Conservation (phyloP, 2,797 vertebrate genomes). For the Chaetophractus vellerosus region DNA sequence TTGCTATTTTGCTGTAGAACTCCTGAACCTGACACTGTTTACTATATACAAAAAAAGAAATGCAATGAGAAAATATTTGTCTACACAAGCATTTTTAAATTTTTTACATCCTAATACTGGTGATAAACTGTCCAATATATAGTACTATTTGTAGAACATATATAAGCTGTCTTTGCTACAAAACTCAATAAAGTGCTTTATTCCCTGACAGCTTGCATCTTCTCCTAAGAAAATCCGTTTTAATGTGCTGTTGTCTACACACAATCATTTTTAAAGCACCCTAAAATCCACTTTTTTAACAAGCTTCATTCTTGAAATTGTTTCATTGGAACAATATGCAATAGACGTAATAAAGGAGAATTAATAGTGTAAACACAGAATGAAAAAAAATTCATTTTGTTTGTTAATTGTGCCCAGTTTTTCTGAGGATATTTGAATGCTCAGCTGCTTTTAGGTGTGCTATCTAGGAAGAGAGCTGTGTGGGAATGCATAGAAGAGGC, state of each 20-base stretch:
- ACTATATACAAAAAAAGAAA: conserved; percentile 1
- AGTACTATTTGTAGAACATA: conserved; percentile 38
- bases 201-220: conserved; percentile 56
- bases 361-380: conserved; percentile 35
- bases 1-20: neutral
- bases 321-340: conserved; percentile 5
- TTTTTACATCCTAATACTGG: conserved; percentile 14
- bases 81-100: conserved; percentile 33
- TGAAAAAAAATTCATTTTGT: conserved; percentile 56
- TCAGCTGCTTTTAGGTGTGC: neutral
- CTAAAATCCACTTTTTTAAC: conserved; percentile 66
- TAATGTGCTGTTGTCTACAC: conserved; percentile 57
- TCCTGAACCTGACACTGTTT: neutral
- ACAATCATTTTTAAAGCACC: conserved; percentile 72
- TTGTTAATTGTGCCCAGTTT: conserved; percentile 39
- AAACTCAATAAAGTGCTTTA: conserved; percentile 62
- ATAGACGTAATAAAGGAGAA: conserved; percentile 61
- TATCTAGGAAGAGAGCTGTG: neutral
- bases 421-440: neutral
- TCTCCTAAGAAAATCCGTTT: conserved; percentile 62
- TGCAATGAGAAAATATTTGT: neutral
- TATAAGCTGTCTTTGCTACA: conserved; percentile 55
- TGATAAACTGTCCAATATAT: conserved; percentile 8
- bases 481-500: neutral
- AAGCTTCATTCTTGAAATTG: conserved; percentile 24